These are phyloP conservation scores for Meloe dianella DNA, from an alignment of 2,888 invertebrate genomes.

Conservation along the genomic window DNA sequence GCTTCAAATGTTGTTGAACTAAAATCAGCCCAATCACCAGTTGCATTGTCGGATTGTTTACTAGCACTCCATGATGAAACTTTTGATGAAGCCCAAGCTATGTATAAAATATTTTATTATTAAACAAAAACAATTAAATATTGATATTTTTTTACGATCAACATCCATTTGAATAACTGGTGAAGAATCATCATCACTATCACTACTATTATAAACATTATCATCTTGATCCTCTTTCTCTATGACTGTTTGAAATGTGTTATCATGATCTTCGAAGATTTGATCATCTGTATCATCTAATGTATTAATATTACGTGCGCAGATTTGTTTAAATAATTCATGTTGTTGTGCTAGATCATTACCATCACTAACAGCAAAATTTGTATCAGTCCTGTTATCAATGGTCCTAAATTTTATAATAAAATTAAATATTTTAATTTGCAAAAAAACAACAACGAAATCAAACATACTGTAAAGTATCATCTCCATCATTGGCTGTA, in stretches of 20 bases:
- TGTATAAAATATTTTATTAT: constrained; percentile 23
- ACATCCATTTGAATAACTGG: constrained; percentile 59
- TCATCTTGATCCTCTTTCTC: constrained; percentile 57
- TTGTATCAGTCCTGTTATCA: constrained; percentile 53
- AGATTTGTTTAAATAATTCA: constrained; percentile 69
- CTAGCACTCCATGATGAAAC: constrained; percentile 47
- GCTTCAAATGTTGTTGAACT: constrained; percentile 51
- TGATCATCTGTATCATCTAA: constrained; percentile 57
- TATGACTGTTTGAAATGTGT: constrained; percentile 61
- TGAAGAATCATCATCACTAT: constrained; percentile 60
- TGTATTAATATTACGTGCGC: constrained; percentile 56
- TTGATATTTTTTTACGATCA: constrained; percentile 56
- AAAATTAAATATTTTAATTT: not conserved
- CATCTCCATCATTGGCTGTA: constrained; percentile 68
- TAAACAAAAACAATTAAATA: constrained; percentile 7
- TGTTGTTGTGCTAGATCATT: constrained; percentile 60
- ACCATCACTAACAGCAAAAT: constrained; percentile 61
- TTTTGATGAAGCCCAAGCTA: constrained; percentile 55
- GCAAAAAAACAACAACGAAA: not conserved
- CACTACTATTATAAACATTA: constrained; percentile 58
- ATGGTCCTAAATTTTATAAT: constrained; percentile 43
- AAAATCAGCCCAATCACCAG: constrained; percentile 60
- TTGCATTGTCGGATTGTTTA: constrained; percentile 26
- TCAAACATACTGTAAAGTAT: constrained; percentile 62
- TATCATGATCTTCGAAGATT: constrained; percentile 60